Conservation (phyloP, 2,888 invertebrate genomes). For the Brachylomia viminalis region DNA sequence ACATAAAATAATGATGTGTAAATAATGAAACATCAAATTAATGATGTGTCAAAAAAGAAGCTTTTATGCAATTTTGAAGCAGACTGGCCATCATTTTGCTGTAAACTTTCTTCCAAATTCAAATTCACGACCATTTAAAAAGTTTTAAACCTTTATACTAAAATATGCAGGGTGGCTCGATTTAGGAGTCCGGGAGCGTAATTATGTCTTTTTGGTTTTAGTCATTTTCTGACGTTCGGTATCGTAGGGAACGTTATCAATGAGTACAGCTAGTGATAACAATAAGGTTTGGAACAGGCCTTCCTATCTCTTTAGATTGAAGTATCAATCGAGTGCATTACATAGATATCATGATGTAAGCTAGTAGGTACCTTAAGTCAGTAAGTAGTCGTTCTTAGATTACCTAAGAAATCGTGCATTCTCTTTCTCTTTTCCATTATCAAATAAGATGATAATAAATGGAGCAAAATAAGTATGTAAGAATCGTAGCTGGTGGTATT, state of each 20-base stretch:
- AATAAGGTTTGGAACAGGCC: no score
- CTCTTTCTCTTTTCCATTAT: neutral
- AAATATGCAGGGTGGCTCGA: neutral
- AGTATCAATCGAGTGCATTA: no score
- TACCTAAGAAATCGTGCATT: neutral
- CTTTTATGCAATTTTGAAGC: neutral
- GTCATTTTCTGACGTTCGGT: no score
- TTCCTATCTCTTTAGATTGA: no score
- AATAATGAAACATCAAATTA: neutral
- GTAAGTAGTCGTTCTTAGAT: neutral
- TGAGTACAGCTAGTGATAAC: no score
- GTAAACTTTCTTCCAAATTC: neutral
- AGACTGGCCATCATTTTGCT: neutral
- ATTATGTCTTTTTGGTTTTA: no score
- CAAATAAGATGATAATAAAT: conserved; percentile 13
- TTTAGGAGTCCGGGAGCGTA: neutral
- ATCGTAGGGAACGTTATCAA: no score
- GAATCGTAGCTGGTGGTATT: no score
- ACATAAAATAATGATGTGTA: no score
- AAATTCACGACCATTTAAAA: neutral
- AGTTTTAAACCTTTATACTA: neutral
- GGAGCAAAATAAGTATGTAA: no score
- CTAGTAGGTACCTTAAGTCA: no score
- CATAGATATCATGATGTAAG: no score
- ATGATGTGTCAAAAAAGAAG: neutral